These are phyloP conservation scores for Gambusia yucatana DNA, from an alignment of 2,797 vertebrate genomes.

Conservation along the genomic window DNA sequence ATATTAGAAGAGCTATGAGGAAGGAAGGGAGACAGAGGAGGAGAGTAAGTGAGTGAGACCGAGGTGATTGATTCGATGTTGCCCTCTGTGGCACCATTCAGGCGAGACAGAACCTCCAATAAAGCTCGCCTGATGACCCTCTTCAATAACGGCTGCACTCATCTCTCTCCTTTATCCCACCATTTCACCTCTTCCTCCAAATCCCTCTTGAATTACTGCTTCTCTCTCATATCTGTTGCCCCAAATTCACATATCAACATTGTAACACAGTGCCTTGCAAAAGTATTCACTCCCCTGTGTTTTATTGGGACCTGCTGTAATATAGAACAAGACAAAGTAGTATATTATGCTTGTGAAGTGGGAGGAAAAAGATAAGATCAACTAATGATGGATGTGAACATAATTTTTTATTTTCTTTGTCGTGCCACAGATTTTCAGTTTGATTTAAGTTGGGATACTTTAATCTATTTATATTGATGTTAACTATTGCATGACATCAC, in stretches of 20 bases:
- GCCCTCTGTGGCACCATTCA: constrained; percentile 78
- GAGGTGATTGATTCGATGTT: constrained; percentile 78
- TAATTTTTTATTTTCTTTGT: neutral
- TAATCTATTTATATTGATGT: neutral
- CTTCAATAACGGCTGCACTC: constrained; percentile 78
- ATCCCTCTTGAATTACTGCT: constrained; percentile 52
- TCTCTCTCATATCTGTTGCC: constrained; percentile 46
- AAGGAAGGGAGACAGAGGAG: constrained; percentile 58
- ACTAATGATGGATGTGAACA: neutral
- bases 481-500: neutral
- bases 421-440: neutral
- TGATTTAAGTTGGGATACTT: neutral
- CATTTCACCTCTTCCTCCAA: constrained; percentile 59
- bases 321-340: neutral
- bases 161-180: constrained; percentile 62
- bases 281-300: neutral
- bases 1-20: constrained; percentile 58
- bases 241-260: constrained; percentile 52
- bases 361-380: neutral
- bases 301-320: neutral
- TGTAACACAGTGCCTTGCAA: constrained; percentile 37
- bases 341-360: neutral
- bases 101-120: constrained; percentile 80
- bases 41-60: constrained; percentile 70
- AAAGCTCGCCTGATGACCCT: constrained; percentile 78